phyloP scores from a whole-genome alignment of 2,888 invertebrate species.

The Elegia similella region DNA sequence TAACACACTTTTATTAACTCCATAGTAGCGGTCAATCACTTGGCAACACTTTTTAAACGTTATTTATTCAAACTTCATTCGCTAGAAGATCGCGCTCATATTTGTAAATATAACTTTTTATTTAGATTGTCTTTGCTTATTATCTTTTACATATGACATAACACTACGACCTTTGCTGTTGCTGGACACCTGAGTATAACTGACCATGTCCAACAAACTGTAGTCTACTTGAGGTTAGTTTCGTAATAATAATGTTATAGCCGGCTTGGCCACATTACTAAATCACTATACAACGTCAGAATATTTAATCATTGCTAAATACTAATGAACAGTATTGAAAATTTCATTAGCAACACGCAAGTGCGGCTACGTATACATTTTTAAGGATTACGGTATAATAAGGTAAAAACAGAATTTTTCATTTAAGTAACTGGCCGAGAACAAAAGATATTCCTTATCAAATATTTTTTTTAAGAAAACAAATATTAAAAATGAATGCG shows the following conservation, averaged over 20 bases:
- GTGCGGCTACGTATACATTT: neutral
- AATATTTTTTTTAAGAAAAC: slow-evolving; percentile 14
- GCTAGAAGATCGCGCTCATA: neutral
- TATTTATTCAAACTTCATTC: neutral
- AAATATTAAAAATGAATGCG: slow-evolving; percentile 35
- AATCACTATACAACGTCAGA: slow-evolving; percentile 36
- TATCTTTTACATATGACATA: slow-evolving; percentile 31
- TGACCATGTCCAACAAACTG: slow-evolving; percentile 51
- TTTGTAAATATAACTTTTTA: neutral
- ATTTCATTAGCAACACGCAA: neutral
- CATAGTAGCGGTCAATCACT: slow-evolving; percentile 42
- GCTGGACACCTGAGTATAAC: slow-evolving; percentile 56
- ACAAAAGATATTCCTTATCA: too few relatives aligned
- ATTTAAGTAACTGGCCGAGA: neutral
- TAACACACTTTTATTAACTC: slow-evolving; percentile 61
- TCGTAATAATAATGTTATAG: slow-evolving; percentile 52
- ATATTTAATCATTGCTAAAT: neutral
- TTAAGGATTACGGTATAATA: too few relatives aligned
- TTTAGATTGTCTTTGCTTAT: neutral
- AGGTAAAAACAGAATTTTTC: too few relatives aligned
- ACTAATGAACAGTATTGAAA: neutral
- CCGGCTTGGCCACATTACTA: slow-evolving; percentile 43
- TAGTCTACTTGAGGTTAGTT: slow-evolving; percentile 45
- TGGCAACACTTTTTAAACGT: slow-evolving; percentile 9
- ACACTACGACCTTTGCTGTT: slow-evolving; percentile 53